Evolutionary conservation across 1,140 invertebrate species (phyloP).

Genomic region (Calephelis virginiensis): DNA sequence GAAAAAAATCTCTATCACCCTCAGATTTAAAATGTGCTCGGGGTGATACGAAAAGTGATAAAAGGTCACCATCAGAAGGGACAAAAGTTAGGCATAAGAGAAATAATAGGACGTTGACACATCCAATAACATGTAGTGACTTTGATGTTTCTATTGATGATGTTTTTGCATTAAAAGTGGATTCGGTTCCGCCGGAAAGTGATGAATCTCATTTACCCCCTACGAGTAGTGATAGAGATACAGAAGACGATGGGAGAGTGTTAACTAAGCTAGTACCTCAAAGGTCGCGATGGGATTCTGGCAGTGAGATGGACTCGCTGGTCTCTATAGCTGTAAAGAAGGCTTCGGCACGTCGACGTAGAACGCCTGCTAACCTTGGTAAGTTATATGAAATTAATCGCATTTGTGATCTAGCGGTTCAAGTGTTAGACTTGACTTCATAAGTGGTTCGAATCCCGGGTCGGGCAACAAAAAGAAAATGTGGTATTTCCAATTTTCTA

Average conservation of each 20-base stretch:
- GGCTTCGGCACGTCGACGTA: conserved; percentile 64
- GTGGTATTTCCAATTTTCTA: no score
- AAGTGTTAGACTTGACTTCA: no score
- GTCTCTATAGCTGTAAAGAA: conserved; percentile 68
- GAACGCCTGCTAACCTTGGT: conserved; percentile 70
- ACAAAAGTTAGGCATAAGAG: conserved; percentile 73
- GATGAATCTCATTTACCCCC: conserved; percentile 69
- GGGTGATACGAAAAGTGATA: conserved; percentile 52
- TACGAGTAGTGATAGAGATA: conserved; percentile 69
- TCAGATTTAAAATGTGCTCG: conserved; percentile 70
- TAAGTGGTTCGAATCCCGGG: no score
- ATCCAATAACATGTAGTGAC: conserved; percentile 66
- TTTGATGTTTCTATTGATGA: conserved; percentile 55
- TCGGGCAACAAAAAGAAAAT: no score
- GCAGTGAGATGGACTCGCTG: conserved; percentile 74
- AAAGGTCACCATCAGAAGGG: conserved; percentile 72
- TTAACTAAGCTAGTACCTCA: conserved; percentile 44
- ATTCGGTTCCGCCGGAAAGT: conserved; percentile 54
- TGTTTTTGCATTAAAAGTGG: conserved; percentile 55
- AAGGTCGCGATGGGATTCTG: conserved; percentile 65
- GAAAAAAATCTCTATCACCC: conserved; percentile 76
- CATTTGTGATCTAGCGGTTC: neutral
- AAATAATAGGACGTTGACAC: conserved; percentile 73
- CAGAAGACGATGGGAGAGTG: conserved; percentile 62
- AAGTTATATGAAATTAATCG: conserved; percentile 1